A percentile compares a stretch with the other conserved stretches of the same genome.
These are phyloP conservation scores for Chlorodrepanis virens DNA, from an alignment of 2,113 vertebrate species.

Conservation along the genomic window DNA sequence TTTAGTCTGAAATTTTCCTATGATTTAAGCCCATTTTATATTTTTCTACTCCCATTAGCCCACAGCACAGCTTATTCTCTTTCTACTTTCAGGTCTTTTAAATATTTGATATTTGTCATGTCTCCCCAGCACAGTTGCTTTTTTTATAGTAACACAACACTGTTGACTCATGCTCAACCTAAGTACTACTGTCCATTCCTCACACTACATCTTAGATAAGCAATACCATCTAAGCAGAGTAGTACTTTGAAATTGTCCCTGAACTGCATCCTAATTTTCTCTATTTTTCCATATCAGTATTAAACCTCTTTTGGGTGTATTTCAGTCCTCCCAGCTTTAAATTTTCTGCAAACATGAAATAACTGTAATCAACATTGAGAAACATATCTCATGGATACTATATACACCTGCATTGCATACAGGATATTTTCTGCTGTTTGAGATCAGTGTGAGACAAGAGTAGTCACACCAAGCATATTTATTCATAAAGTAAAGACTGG, in stretches of 20 bases:
- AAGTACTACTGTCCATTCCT: not conserved
- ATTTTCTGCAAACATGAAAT: not conserved
- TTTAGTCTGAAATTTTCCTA: not conserved
- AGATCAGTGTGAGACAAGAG: conserved; percentile 1
- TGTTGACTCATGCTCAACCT: conserved; percentile 10
- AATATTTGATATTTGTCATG: conserved; percentile 1
- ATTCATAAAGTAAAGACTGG: not conserved
- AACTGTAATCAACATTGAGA: not conserved
- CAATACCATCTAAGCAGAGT: not conserved
- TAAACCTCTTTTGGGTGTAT: not conserved
- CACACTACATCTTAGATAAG: not conserved
- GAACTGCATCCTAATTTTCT: not conserved
- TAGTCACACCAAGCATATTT: conserved; percentile 1
- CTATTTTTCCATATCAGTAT: not conserved
- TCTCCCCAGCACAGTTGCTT: not conserved
- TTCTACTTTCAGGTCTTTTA: not conserved
- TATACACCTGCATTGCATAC: not conserved
- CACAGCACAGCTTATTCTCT: not conserved
- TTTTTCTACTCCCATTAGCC: not conserved
- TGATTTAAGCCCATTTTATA: conserved; percentile 6
- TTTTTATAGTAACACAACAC: not conserved
- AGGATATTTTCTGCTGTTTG: not conserved
- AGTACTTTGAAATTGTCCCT: not conserved
- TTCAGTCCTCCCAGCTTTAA: not conserved
- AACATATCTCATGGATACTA: not conserved